phyloP scores from a whole-genome alignment of 2,888 invertebrate species.

The Drosophila flavopinicola region DNA sequence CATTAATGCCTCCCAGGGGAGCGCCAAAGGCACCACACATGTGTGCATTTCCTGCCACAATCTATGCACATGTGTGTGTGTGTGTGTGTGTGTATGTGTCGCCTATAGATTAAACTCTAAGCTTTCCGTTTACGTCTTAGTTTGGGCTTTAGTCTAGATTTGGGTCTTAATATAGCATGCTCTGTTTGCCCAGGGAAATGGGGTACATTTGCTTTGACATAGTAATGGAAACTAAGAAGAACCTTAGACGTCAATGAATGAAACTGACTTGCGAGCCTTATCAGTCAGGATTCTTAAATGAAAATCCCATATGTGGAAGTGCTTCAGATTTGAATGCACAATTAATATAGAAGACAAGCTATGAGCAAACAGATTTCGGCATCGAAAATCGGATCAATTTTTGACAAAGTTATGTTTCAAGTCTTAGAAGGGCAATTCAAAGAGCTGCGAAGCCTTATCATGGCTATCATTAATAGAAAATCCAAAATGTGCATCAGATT shows the following conservation, averaged over 20 bases:
- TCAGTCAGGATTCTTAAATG: too few species aligned
- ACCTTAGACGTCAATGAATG: too few species aligned
- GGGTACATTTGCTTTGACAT: background rate
- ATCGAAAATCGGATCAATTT: background rate
- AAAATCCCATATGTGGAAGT: too few species aligned
- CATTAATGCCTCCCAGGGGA: conserved; percentile 45
- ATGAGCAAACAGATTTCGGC: too few species aligned
- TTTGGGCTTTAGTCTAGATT: conserved; percentile 6
- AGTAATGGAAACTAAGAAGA: too few species aligned
- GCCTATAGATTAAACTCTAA: conserved; percentile 20
- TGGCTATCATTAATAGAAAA: too few species aligned
- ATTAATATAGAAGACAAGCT: too few species aligned
- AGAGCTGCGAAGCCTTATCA: too few species aligned
- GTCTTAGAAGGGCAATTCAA: too few species aligned
- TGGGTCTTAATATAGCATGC: conserved; percentile 16
- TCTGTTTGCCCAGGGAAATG: background rate
- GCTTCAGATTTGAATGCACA: too few species aligned
- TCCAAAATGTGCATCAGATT: too few species aligned
- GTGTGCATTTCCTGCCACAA: conserved; percentile 28
- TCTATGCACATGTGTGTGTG: conserved; percentile 1
- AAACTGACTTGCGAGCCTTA: too few species aligned
- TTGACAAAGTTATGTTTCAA: background rate
- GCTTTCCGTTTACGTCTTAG: conserved; percentile 20
- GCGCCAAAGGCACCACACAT: background rate
- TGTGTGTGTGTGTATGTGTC: conserved; percentile 1